These are phyloP conservation scores for Harpagifer antarcticus DNA, from an alignment of 2,797 vertebrate genomes.

Conservation along the genomic window DNA sequence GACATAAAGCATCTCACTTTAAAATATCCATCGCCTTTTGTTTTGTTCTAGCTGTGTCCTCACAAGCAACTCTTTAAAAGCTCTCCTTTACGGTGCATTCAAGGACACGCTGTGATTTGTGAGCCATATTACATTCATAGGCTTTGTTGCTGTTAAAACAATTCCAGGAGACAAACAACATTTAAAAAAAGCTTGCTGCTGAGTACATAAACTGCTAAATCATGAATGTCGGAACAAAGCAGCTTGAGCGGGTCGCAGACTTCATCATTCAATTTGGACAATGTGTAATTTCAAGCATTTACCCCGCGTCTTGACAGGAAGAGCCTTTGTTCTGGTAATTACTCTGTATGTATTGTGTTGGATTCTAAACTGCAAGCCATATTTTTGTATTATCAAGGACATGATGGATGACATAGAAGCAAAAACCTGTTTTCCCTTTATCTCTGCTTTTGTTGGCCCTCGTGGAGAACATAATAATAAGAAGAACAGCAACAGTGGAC, in stretches of 20 bases:
- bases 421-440: background rate
- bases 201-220: constrained; percentile 16
- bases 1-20: background rate
- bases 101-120: constrained; percentile 7
- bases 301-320: background rate
- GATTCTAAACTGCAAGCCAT: constrained; percentile 9
- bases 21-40: background rate
- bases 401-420: background rate
- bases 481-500: background rate
- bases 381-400: constrained; percentile 4
- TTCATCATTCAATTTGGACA: constrained; percentile 6
- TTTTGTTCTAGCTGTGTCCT: background rate
- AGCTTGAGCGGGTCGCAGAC: constrained; percentile 1
- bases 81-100: constrained; percentile 8
- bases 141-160: background rate
- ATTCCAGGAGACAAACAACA: constrained; percentile 12
- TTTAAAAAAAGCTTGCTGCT: constrained; percentile 15
- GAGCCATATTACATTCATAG: background rate
- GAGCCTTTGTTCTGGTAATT: constrained; percentile 1
- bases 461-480: background rate
- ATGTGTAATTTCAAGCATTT: constrained; percentile 10
- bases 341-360: constrained; percentile 19
- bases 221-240: background rate
- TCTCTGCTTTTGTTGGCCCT: constrained; percentile 1
- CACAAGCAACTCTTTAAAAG: background rate